Conservation (phyloP, 2,888 invertebrate genomes). For the Sesia bembeciformis region DNA sequence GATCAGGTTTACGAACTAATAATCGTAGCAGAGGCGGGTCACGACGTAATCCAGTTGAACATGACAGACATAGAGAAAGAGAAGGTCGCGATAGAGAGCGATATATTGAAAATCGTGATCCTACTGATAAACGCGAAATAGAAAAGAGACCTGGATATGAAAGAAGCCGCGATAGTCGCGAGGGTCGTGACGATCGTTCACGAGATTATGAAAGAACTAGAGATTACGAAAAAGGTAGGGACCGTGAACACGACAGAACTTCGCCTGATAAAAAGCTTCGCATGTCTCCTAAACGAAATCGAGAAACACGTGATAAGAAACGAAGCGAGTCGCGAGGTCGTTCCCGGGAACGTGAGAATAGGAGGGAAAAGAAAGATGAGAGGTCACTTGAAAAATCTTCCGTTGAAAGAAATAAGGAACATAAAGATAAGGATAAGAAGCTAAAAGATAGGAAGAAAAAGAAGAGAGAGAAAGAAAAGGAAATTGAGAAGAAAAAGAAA, state of each 20-base stretch:
- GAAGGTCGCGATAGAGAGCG: slow-evolving; percentile 55
- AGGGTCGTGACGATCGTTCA: slow-evolving; percentile 32
- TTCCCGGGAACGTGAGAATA: slow-evolving; percentile 66
- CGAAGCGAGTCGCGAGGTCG: slow-evolving; percentile 62
- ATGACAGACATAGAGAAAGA: slow-evolving; percentile 56
- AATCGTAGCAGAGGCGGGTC: slow-evolving; percentile 41
- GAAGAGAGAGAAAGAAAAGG: slow-evolving; percentile 64
- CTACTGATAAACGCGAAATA: slow-evolving; percentile 53
- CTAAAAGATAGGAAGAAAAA: slow-evolving; percentile 53
- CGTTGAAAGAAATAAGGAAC: slow-evolving; percentile 65
- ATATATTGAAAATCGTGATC: slow-evolving; percentile 51
- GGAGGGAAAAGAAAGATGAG: slow-evolving; percentile 71
- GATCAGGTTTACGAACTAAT: slow-evolving; percentile 41
- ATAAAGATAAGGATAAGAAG: slow-evolving; percentile 72
- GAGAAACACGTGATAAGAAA: slow-evolving; percentile 53
- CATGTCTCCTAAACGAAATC: slow-evolving; percentile 48
- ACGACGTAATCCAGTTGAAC: slow-evolving; percentile 49
- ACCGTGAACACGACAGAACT: slow-evolving; percentile 54
- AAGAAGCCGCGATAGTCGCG: slow-evolving; percentile 37
- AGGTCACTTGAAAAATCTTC: slow-evolving; percentile 51
- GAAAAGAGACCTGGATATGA: slow-evolving; percentile 47
- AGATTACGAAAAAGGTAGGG: slow-evolving; percentile 47
- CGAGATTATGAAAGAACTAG: slow-evolving; percentile 44
- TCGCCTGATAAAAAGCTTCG: slow-evolving; percentile 56
- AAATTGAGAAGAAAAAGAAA: slow-evolving; percentile 64